These are phyloP conservation scores for Eupithecia dodoneata DNA, from an alignment of 2,888 invertebrate species.

Conservation along the genomic window DNA sequence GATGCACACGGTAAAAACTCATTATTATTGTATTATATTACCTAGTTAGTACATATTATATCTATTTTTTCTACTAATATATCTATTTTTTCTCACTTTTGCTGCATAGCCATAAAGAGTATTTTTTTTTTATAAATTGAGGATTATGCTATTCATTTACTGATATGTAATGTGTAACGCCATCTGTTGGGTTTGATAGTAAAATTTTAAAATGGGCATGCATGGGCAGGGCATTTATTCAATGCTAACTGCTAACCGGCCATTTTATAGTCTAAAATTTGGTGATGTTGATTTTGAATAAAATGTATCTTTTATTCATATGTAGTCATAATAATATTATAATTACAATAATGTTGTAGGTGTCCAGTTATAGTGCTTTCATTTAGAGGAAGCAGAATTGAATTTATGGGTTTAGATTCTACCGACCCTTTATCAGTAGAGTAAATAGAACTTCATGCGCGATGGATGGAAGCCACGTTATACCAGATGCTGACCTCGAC, in stretches of 20 bases:
- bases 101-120: not conserved
- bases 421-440: not conserved
- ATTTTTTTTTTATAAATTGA: not conserved
- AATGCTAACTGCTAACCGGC: too few relatives aligned
- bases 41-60: too few relatives aligned
- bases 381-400: too few relatives aligned
- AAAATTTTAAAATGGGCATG: not conserved
- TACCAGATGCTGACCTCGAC: slow-evolving; percentile 55
- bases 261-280: too few relatives aligned
- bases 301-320: too few relatives aligned
- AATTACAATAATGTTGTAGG: too few relatives aligned
- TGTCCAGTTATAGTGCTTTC: too few relatives aligned
- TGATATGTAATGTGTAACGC: not conserved
- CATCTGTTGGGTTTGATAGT: not conserved
- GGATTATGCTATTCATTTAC: not conserved
- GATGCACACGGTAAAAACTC: slow-evolving; percentile 94
- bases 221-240: too few relatives aligned
- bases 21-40: too few relatives aligned
- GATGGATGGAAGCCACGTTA: slow-evolving; percentile 29
- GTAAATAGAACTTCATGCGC: not conserved
- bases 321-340: too few relatives aligned
- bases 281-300: too few relatives aligned
- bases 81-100: not conserved
- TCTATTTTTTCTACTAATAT: too few relatives aligned
- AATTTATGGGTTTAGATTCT: not conserved